Evolutionary conservation across 2,797 vertebrate species (phyloP), one percentile per base, ranked within the genome.

Genomic region (Gouania willdenowi): DNA sequence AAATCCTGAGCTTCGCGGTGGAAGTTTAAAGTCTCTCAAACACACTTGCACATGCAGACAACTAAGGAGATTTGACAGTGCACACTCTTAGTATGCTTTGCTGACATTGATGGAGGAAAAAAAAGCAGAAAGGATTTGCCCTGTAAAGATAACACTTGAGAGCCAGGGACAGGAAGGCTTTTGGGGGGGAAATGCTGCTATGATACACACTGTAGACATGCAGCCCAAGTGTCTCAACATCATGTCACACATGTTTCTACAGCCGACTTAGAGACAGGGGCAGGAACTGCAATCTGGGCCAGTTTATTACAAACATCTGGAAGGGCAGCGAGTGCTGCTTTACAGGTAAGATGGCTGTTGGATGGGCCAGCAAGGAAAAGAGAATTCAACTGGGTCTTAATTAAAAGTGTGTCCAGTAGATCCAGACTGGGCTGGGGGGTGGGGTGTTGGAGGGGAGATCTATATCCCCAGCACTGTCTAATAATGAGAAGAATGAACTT

Each of bases 201-300:
- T 82, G 70, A 83, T 74, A 80, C 69, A 63, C 69, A 71, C 46
- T 58, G 80, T 81, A 79, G 85, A 86, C 79, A 79, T 74, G 66
- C 54, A 55, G 69, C 22, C 48, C 61, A 51, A 77, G 73, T 71
- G 77, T 80, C 71, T 74, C 52, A 42, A 78, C 80, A 78, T 65
- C 29, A 21, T 76, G 57, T 71, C 76, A 68, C 66, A 67, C 78
- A 72, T 63, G 71, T 65, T 68, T 55, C 54, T 42, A 61, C 66
- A 68, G 57, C 65, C 35, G 74, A 69, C 81, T 82, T 74, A 75
- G 61, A 70, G 66, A 53, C 29, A 18, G 45, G 52, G 66, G 53
- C 65, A 76, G 62, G 44, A 75, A 81, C 77, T 52, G 62, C 69
- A 65, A 87, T 85, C 78, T 85, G 74, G 84, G 85, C 88, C 81